Evolutionary conservation across 2,888 invertebrate species (phyloP).

Genomic region (Meganola albula): DNA sequence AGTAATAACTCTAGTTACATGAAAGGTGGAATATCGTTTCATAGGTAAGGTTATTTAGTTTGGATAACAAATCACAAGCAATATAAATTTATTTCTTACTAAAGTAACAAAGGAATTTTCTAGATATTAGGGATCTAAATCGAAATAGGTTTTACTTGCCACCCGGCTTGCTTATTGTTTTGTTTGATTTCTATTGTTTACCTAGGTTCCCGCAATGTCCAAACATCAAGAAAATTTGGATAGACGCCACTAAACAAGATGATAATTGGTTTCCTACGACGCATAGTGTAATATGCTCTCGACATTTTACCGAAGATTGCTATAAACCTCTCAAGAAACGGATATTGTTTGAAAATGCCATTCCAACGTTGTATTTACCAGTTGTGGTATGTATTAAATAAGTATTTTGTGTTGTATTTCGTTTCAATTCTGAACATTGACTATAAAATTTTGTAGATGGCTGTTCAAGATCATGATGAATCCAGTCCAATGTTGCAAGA

Average conservation of each 20-base stretch:
- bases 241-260: not conserved
- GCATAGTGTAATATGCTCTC: not conserved
- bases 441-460: not conserved
- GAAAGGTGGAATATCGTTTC: not conserved
- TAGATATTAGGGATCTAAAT: no score
- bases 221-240: not conserved
- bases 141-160: no score
- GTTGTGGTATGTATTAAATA: not conserved
- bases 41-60: not conserved
- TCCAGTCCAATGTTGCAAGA: not conserved
- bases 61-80: not conserved
- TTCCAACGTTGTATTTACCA: not conserved
- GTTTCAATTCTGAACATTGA: no score
- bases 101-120: not conserved
- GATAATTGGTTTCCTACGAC: slow-evolving; percentile 1
- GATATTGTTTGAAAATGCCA: not conserved
- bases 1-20: not conserved
- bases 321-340: not conserved
- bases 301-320: not conserved
- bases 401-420: not conserved
- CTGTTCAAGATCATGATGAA: not conserved
- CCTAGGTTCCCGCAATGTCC: not conserved
- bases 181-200: not conserved
- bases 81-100: not conserved
- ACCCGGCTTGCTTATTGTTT: not conserved